phyloP scores from a whole-genome alignment of 2,113 vertebrate species.

The Silurus glanis region DNA sequence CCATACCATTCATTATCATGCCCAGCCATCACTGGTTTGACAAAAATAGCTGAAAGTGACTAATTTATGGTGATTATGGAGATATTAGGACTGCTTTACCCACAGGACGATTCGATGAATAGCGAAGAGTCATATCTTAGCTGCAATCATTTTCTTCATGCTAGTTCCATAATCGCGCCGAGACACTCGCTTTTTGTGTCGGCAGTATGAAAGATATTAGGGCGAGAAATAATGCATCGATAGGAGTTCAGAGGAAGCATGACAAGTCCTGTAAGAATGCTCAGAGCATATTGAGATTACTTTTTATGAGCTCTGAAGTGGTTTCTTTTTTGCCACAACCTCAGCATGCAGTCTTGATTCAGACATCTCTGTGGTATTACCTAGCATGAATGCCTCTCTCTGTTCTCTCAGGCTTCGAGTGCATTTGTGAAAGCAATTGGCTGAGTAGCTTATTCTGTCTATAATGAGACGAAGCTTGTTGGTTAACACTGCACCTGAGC shows the following conservation, averaged over 20 bases:
- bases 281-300: conserved; percentile 37
- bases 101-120: conserved; percentile 12
- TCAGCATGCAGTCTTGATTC: conserved; percentile 34
- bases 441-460: conserved; percentile 26
- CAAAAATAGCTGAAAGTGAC: neutral
- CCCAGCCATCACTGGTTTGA: neutral
- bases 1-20: neutral
- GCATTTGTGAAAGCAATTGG: conserved; percentile 33
- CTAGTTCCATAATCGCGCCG: conserved; percentile 33
- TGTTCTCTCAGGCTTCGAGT: conserved; percentile 32
- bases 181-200: conserved; percentile 41
- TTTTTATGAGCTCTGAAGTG: conserved; percentile 36
- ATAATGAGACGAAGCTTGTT: neutral
- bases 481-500: neutral
- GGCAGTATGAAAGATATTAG: conserved; percentile 29
- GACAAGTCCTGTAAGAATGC: conserved; percentile 18
- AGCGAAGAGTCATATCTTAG: conserved; percentile 12
- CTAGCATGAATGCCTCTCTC: conserved; percentile 38
- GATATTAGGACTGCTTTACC: conserved; percentile 29
- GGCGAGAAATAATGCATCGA: conserved; percentile 20
- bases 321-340: conserved; percentile 36
- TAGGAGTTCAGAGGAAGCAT: conserved; percentile 24
- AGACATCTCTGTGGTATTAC: conserved; percentile 33
- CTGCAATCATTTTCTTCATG: conserved; percentile 7
- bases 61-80: conserved; percentile 17